Conservation (phyloP, 2,113 vertebrate genomes). For the Protomyctophum bolini region DNA sequence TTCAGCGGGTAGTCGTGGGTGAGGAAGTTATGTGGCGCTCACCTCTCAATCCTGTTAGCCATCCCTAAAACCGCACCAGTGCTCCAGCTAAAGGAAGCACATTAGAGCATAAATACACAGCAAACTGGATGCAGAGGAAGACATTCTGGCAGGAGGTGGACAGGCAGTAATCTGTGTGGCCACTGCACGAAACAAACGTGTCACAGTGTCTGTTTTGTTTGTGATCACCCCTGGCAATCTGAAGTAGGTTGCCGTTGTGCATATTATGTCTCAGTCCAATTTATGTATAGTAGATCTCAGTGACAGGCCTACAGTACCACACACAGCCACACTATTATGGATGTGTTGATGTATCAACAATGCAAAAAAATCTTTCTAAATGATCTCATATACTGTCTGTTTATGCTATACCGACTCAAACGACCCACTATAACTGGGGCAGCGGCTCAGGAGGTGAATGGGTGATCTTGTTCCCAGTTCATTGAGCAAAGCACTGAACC, state of each 20-base stretch:
- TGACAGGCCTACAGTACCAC: not conserved
- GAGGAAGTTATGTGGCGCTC: conserved; percentile 56
- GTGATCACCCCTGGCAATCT: not conserved
- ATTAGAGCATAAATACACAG: conserved; percentile 36
- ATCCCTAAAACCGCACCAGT: conserved; percentile 40
- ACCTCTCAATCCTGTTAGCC: conserved; percentile 70
- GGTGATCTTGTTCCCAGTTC: too few species aligned
- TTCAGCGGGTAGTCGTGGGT: conserved; percentile 64
- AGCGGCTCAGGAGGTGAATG: too few species aligned
- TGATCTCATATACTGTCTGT: too few species aligned
- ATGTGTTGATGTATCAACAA: not conserved
- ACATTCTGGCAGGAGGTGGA: not conserved
- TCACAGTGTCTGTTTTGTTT: conserved; percentile 6
- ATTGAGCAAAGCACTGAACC: too few species aligned
- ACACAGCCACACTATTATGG: not conserved
- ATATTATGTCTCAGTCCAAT: not conserved
- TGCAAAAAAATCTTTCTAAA: not conserved
- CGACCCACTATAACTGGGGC: too few species aligned
- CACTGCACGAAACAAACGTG: not conserved
- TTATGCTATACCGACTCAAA: too few species aligned
- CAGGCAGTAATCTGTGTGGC: not conserved
- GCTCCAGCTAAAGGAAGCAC: conserved; percentile 24
- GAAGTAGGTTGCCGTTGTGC: conserved; percentile 3
- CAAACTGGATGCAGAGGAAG: conserved; percentile 2
- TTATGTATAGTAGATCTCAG: not conserved